These are phyloP conservation scores for Apogon talboti DNA, from an alignment of 2,797 vertebrate genomes.

Conservation along the genomic window DNA sequence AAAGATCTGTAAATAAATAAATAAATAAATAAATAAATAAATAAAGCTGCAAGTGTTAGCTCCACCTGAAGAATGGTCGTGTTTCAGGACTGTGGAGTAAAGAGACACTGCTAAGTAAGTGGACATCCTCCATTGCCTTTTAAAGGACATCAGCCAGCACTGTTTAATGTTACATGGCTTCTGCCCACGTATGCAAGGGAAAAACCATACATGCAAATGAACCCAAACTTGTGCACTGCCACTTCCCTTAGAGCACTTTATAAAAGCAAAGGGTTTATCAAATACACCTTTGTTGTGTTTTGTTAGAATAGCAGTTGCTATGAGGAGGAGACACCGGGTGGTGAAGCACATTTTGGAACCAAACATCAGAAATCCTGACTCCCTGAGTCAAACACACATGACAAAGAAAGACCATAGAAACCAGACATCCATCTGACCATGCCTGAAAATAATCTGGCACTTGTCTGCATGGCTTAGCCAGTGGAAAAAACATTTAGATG, in stretches of 20 bases:
- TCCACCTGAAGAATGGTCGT: slow-evolving; percentile 42
- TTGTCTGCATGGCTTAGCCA: slow-evolving; percentile 30
- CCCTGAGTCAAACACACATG: slow-evolving; percentile 34
- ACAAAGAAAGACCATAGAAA: slow-evolving; percentile 23
- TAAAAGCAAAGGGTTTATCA: background rate
- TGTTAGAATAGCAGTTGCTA: slow-evolving; percentile 13
- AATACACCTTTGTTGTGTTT: slow-evolving; percentile 4
- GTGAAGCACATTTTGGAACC: background rate
- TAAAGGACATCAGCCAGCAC: slow-evolving; percentile 25
- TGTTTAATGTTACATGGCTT: slow-evolving; percentile 14
- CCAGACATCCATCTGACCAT: slow-evolving; percentile 31
- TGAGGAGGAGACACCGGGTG: too few relatives aligned
- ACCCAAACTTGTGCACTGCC: background rate
- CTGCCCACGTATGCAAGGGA: background rate
- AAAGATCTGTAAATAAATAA: background rate
- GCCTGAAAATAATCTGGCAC: slow-evolving; percentile 52
- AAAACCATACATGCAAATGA: slow-evolving; percentile 50
- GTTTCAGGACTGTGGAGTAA: slow-evolving; percentile 41
- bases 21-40: slow-evolving; percentile 1
- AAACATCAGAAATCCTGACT: slow-evolving; percentile 12
- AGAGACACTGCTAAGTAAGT: slow-evolving; percentile 45
- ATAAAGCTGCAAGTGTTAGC: background rate
- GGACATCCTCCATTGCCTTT: slow-evolving; percentile 40
- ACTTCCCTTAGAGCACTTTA: background rate
- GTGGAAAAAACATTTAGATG: slow-evolving; percentile 69